A percentile compares a stretch with the other conserved stretches of the same genome.
These are phyloP conservation scores for Clepsis dumicolana DNA, from an alignment of 2,888 invertebrate genomes.

Conservation along the genomic window DNA sequence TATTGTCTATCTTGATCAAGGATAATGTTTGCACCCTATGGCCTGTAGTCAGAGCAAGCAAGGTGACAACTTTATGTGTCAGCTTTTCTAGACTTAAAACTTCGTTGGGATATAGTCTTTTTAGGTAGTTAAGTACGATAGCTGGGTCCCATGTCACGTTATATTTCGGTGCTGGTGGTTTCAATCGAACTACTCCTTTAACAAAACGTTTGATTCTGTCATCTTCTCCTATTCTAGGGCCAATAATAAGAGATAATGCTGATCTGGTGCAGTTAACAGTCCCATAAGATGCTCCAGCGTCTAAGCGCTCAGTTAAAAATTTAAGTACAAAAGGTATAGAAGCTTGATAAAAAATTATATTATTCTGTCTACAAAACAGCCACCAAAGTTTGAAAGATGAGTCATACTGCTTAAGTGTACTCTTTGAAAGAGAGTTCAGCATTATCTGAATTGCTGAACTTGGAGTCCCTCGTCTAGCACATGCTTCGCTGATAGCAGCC, in stretches of 20 bases:
- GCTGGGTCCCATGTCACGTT: constrained; percentile 9
- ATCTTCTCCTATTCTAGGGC: background rate
- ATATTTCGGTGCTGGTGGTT: constrained; percentile 11
- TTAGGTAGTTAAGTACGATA: constrained; percentile 3
- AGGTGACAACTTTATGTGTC: background rate
- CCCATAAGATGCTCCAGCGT: constrained; percentile 16
- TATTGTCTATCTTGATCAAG: background rate
- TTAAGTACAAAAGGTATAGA: too few relatives aligned
- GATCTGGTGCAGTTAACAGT: constrained; percentile 12
- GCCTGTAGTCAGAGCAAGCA: constrained; percentile 7
- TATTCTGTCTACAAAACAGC: background rate
- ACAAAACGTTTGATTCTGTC: constrained; percentile 7
- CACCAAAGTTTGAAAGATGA: constrained; percentile 14
- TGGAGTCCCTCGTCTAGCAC: background rate
- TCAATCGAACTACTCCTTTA: constrained; percentile 3
- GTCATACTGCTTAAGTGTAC: constrained; percentile 9
- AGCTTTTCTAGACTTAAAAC: background rate
- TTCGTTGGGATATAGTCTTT: background rate
- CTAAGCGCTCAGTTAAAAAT: too few relatives aligned
- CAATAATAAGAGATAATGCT: constrained; percentile 17
- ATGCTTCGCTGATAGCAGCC: constrained; percentile 5
- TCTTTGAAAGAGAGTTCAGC: background rate
- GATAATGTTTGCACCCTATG: too few relatives aligned
- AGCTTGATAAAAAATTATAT: background rate
- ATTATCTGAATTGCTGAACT: background rate